phyloP scores from a whole-genome alignment of 1,140 invertebrate species.

The Vanessa atalanta region DNA sequence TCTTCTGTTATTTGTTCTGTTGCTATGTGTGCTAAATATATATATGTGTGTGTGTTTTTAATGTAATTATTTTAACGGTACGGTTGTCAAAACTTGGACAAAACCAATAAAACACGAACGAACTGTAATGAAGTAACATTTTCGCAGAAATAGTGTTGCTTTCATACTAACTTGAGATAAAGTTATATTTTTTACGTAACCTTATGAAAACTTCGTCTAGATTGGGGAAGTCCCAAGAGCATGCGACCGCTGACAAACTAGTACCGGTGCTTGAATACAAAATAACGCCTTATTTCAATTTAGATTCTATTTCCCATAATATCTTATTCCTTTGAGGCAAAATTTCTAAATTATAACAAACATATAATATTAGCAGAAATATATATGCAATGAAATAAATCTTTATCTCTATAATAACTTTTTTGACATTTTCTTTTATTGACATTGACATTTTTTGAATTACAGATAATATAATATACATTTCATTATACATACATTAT shows the following conservation, averaged over 20 bases:
- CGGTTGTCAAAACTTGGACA: too few relatives aligned
- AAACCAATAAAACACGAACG: neutral
- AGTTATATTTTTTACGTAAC: neutral
- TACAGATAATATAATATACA: too few relatives aligned
- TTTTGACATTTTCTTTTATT: too few relatives aligned
- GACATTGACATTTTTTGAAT: too few relatives aligned
- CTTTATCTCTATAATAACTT: neutral
- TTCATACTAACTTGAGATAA: neutral
- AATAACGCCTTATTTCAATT: slow-evolving; percentile 1
- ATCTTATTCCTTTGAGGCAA: slow-evolving; percentile 9
- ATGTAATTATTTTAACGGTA: too few relatives aligned
- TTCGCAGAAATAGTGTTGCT: neutral
- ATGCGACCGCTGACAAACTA: slow-evolving; percentile 2
- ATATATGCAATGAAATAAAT: neutral
- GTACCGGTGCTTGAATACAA: slow-evolving; percentile 1
- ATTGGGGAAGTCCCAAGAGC: neutral
- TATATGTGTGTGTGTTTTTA: too few relatives aligned
- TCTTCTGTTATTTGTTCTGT: too few relatives aligned
- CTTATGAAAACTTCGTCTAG: slow-evolving; percentile 1
- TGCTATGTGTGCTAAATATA: too few relatives aligned
- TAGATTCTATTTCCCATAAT: neutral
- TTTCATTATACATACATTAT: too few relatives aligned
- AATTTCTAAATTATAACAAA: neutral
- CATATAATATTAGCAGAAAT: neutral
- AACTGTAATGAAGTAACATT: neutral